Evolutionary conservation across 2,113 vertebrate species (phyloP).

Genomic region (Hippocampus mohnikei): DNA sequence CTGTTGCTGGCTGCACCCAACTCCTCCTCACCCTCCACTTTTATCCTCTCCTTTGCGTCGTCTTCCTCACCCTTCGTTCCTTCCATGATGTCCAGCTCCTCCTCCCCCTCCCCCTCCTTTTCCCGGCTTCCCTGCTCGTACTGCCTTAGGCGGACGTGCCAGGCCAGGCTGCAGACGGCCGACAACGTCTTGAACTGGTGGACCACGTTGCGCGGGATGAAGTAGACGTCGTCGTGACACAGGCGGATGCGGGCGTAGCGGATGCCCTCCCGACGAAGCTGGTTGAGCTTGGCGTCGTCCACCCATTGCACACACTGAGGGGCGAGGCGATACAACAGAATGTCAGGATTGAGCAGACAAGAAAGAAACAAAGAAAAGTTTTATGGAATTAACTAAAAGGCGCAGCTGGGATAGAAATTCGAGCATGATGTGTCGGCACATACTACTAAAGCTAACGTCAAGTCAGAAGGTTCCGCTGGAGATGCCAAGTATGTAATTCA

Average conservation of each 20-base stretch:
- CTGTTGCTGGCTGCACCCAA: neutral
- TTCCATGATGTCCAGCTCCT: constrained; percentile 33
- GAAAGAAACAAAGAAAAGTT: too few relatives aligned
- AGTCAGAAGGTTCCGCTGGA: too few relatives aligned
- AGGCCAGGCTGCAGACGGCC: constrained; percentile 95
- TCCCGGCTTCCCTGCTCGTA: constrained; percentile 76
- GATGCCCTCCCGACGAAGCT: constrained; percentile 94
- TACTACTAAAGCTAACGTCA: too few relatives aligned
- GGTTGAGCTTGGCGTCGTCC: constrained; percentile 97
- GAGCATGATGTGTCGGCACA: too few relatives aligned
- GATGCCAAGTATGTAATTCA: too few relatives aligned
- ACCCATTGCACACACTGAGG: constrained; percentile 96
- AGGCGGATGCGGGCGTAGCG: constrained; percentile 95
- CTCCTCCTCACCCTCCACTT: neutral
- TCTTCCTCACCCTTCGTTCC: constrained; percentile 21
- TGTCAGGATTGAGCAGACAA: neutral
- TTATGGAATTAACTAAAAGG: too few relatives aligned
- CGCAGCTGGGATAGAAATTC: too few relatives aligned
- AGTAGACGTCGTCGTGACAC: constrained; percentile 98
- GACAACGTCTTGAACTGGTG: constrained; percentile 99
- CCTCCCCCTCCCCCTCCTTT: constrained; percentile 32
- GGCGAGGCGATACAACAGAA: neutral
- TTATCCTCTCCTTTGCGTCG: neutral
- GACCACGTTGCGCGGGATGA: constrained; percentile 96
- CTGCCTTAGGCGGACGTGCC: constrained; percentile 90